Evolutionary conservation across 2,888 invertebrate genomes (phyloP), one percentile per base, ranked within the genome.

Genomic region (Ametastegia equiseti): DNA sequence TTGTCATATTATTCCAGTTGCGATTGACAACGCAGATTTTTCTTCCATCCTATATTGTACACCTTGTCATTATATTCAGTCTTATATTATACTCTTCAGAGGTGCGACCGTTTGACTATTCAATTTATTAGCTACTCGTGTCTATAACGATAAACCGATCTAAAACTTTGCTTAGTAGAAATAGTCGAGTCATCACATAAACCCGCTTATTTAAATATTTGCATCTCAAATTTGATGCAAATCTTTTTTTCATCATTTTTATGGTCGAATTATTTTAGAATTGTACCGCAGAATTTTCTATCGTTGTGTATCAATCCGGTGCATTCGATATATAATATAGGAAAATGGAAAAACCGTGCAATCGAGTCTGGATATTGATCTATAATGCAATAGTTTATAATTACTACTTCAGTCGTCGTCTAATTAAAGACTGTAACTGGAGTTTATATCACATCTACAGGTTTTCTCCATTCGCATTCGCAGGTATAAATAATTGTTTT

Each of bases 301-400:
- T 54, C 23, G 23, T 23, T 23, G 60, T 6, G n/a, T 60, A 60
- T 0, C 4, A 60, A 30, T 30, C 27, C 60, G 39, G 65, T 19
- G n/a, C 65, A 19, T 15, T 36, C n/a, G 36, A 65, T 15, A 23
- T 6, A n/a, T 19, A 19, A 36, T 36, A 36, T 13, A 65, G 15
- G 11, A 5, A 39, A 9, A 4, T 30, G 36, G n/a, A n/a, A n/a
- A n/a, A 13, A 30, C 71, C 13, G n/a, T 36, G 45, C 27, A 45
- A 27, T 7, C 23, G 7, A 2, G n/a, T 33, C 15, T 6, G 36
- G 2, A 15, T 36, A 67, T 30, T 15, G 71, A 47, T 71, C 30
- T 71, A 71, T 45, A 71, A 71, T 45, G 30, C 47, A 30, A 19
- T 71, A 11, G 45, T 71, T 71, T 45, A 71, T 71, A 30, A 71